Evolutionary conservation across 2,113 vertebrate genomes (phyloP), one percentile per base, ranked within the genome.

Genomic region (Athene noctua): DNA sequence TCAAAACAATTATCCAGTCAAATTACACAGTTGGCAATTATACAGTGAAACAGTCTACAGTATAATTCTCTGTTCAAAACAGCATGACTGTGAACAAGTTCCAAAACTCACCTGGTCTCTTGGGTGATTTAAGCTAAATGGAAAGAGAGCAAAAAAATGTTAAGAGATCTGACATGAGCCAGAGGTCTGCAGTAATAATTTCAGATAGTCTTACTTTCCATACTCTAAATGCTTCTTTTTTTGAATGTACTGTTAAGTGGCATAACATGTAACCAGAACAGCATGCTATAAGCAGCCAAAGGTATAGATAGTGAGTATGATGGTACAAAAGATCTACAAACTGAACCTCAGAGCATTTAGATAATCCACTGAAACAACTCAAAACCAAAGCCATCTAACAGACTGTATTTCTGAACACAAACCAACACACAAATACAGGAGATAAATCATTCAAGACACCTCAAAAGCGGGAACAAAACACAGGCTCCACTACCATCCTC

Each of bases 61-160:
- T 1, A 23, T 14, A 59, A 54, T 22, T 30, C 42, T 47, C 21
- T 77, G 54, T 5, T 54, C 78, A 61, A 44, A 81, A 30, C 54
- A 94, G 65, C 47, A 15, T 5, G 34, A 63, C 80, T 36, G 40
- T 10, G 62, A 63, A 65, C 32, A 58, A 81, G 57, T 54, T 65
- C 29, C 94, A 93, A 1, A 68, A 98, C 98, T 94, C 98, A 99
- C 99, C 99, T 98, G 99, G 99, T 90, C 99, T 99, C 97, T 99
- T 99, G 68, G 99, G 99, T 71, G 99, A 99, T 96, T 99, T 99
- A 36, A 99, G 98, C 99, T 99, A 96, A 68, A 97, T 19, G 47
- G 97, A 67, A 97, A 98, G 32, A 97, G 65, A 96, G 94, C 20
- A 97, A 95, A 98, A 90, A 54, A 82, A 74, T 13, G 51, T 98